These are phyloP conservation scores for Zeus faber DNA, from an alignment of 2,113 vertebrate genomes.

Conservation along the genomic window DNA sequence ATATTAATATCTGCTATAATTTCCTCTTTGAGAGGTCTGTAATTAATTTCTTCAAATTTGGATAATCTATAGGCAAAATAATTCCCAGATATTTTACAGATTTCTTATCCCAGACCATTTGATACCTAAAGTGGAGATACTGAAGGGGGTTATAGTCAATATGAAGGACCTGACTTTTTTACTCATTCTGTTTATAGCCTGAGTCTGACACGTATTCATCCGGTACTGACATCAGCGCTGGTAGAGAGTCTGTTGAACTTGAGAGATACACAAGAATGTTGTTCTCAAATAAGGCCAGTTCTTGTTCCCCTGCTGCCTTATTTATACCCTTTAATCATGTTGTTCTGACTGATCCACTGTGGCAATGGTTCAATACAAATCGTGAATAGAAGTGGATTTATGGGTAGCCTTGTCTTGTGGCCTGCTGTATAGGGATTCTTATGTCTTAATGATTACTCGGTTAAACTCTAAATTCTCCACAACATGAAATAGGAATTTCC, in stretches of 20 bases:
- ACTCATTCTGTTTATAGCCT: background rate
- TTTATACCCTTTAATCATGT: background rate
- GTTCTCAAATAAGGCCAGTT: background rate
- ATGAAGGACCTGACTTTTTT: background rate
- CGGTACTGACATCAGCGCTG: background rate
- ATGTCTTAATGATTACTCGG: background rate
- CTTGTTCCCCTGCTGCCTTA: background rate
- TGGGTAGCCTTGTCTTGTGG: background rate
- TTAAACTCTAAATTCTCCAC: background rate
- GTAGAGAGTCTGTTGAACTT: background rate
- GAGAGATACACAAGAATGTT: background rate
- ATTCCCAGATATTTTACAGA: background rate
- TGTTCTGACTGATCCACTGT: background rate
- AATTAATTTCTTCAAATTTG: background rate
- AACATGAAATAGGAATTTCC: background rate
- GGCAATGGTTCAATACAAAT: slow-evolving; percentile 1
- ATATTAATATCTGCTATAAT: too few relatives aligned
- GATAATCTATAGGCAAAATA: background rate
- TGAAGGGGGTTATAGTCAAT: background rate
- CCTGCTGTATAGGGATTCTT: background rate
- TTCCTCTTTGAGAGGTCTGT: background rate
- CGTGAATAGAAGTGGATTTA: background rate
- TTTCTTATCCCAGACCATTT: background rate
- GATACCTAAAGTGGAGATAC: background rate
- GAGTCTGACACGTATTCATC: background rate